Base-by-base conservation (phyloP, 2,888 invertebrate species). In the Candidula unifasciata region DNA sequence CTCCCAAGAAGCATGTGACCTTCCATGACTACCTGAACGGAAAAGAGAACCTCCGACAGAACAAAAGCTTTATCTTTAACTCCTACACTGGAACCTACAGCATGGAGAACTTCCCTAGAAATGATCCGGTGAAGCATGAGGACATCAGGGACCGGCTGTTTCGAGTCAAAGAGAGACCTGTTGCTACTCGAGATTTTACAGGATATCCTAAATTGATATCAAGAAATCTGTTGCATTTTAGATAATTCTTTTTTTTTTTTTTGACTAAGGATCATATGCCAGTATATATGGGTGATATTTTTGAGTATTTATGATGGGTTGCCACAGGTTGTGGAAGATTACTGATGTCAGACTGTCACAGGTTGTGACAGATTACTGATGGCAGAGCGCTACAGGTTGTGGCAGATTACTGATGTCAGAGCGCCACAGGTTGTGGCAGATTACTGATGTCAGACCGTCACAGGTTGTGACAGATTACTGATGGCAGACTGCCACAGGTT, bases 1-100 rank as follows among this genome's bases (percentile, higher is more conserved):
- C 91, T 57, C 91, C 91, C 24, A 92, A 92, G 86, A 92, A 92
- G 85, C 89, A 90, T 82, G 92, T 92, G 18, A 89, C 91, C 13
- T 92, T 92, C 86, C 90, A 91, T 69, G 89, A 90, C 88, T 90
- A 90, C 71, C 74, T 84, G 13, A 73, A 80, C 66, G 91, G 91
- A 73, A 90, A 92, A 76, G 91, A 92, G 88, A 92, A 92, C 81
- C 87, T 89, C 44, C 88, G 90, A 44, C 87, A 88, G 64, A 88
- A 88, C 69, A 78, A 87, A 13, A 89, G 90, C 69, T 87, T 87
- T 16, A 68, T 84, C 30, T 85, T 89, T 13, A 88, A 89, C 64
- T 87, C 89, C 57, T 85, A 88, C 13, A 81, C 82, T 16, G 87
- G 87, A 57, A 76, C 80, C 52, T 82, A 86, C 21, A 87, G 88